Evolutionary conservation across 2,113 vertebrate genomes (phyloP).

Genomic region (Donacobius atricapilla): DNA sequence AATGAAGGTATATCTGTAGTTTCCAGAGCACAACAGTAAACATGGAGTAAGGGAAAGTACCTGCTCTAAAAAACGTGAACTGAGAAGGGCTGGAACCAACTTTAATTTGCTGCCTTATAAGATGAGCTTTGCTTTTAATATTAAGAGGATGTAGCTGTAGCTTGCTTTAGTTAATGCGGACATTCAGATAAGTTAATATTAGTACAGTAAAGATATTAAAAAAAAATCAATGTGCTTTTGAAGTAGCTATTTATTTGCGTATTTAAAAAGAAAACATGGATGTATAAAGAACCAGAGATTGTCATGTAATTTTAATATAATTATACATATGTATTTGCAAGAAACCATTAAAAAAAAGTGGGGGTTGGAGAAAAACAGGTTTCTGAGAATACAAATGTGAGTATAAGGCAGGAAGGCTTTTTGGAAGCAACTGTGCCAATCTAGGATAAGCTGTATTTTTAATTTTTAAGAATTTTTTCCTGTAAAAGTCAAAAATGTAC

Average conservation of each 20-base stretch:
- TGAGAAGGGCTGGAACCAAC: not conserved
- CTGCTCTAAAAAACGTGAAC: not conserved
- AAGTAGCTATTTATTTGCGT: not conserved
- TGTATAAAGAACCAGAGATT: not conserved
- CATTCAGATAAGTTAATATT: not conserved
- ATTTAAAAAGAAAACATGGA: not conserved
- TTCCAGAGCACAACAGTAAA: not conserved
- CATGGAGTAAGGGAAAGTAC: not conserved
- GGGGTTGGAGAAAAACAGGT: fast-evolving
- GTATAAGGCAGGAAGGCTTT: not conserved
- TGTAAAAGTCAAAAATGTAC: not conserved
- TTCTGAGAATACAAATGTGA: not conserved
- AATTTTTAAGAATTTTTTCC: not conserved
- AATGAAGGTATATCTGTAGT: not conserved
- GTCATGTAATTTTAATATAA: not conserved
- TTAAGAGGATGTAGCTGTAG: not conserved
- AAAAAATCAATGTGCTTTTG: not conserved
- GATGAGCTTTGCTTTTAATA: not conserved
- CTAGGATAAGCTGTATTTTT: not conserved
- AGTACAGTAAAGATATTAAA: not conserved
- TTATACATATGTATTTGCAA: not conserved
- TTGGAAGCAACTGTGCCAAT: not conserved
- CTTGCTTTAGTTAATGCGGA: not conserved
- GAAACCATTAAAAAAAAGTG: not conserved
- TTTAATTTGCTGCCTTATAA: not conserved